Evolutionary conservation across 92 coral and sea anemone genomes (phyloP).

Genomic region (Epizoanthus fatuus): DNA sequence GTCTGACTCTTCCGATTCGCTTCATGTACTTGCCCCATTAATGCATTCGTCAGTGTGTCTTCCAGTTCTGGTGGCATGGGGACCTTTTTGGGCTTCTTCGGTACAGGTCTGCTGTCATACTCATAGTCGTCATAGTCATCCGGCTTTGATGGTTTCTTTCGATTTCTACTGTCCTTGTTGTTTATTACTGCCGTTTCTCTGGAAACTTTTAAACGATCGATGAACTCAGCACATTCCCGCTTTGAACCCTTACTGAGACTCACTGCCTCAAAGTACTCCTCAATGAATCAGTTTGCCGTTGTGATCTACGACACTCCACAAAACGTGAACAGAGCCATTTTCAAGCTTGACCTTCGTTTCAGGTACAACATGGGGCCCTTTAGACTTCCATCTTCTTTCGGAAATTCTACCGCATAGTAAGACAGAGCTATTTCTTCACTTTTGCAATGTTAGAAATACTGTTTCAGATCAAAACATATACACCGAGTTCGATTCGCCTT

Average conservation of each 20-base stretch:
- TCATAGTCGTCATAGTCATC: slow-evolving; percentile 30
- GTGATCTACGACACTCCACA: slow-evolving; percentile 52
- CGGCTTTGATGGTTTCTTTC: slow-evolving; percentile 36
- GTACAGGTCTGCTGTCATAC: slow-evolving; percentile 15
- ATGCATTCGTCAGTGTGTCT: no score
- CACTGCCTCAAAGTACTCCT: slow-evolving; percentile 46
- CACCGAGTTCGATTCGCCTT: background rate
- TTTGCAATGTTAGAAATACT: background rate
- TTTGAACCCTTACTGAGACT: slow-evolving; percentile 56
- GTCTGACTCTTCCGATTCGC: slow-evolving; percentile 31
- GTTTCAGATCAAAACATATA: background rate
- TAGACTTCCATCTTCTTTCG: slow-evolving; percentile 54
- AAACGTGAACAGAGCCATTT: slow-evolving; percentile 29
- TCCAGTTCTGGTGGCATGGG: background rate
- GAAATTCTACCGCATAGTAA: slow-evolving; percentile 31
- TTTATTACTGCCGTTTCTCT: slow-evolving; percentile 51
- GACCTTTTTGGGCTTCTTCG: slow-evolving; percentile 19
- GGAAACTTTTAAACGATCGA: slow-evolving; percentile 50
- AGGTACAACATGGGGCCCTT: slow-evolving; percentile 51
- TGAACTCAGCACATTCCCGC: slow-evolving; percentile 52
- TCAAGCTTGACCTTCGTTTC: slow-evolving; percentile 55
- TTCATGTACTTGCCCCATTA: no score
- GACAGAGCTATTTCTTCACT: slow-evolving; percentile 1
- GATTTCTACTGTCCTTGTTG: slow-evolving; percentile 44
- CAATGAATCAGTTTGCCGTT: slow-evolving; percentile 38